phyloP scores from a whole-genome alignment of 2,797 vertebrate genomes.

The Linurgus olivaceus region DNA sequence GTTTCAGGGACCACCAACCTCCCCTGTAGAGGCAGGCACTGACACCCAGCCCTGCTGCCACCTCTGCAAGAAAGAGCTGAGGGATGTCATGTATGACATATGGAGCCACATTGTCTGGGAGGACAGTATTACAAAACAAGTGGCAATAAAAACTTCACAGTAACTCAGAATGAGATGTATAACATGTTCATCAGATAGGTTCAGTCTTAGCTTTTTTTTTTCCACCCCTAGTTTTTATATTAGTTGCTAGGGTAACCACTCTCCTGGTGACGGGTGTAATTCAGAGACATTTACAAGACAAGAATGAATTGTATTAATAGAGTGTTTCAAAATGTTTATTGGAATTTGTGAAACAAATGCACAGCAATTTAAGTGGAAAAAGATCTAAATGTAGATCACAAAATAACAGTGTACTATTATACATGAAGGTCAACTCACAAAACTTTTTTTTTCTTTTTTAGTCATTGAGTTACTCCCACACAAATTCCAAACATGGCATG shows the following conservation, averaged over 20 bases:
- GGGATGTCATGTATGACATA: neutral
- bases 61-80: neutral
- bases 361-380: neutral
- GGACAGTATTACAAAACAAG: neutral
- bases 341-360: neutral
- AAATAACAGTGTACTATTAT: neutral
- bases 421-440: neutral
- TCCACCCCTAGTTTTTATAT: neutral
- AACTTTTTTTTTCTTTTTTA: neutral
- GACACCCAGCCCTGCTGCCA: neutral
- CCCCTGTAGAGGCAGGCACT: neutral
- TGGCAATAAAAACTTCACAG: neutral
- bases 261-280: neutral
- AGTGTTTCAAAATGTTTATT: slow-evolving; percentile 17
- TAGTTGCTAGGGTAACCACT: neutral
- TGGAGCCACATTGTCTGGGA: neutral
- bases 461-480: neutral
- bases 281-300: neutral
- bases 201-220: neutral
- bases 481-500: neutral
- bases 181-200: neutral
- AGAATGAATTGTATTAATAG: neutral
- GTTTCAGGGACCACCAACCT: neutral
- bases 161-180: neutral
- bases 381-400: neutral